Evolutionary conservation across 2,113 vertebrate species (phyloP).

Genomic region (Syngnathoides biaculeatus): DNA sequence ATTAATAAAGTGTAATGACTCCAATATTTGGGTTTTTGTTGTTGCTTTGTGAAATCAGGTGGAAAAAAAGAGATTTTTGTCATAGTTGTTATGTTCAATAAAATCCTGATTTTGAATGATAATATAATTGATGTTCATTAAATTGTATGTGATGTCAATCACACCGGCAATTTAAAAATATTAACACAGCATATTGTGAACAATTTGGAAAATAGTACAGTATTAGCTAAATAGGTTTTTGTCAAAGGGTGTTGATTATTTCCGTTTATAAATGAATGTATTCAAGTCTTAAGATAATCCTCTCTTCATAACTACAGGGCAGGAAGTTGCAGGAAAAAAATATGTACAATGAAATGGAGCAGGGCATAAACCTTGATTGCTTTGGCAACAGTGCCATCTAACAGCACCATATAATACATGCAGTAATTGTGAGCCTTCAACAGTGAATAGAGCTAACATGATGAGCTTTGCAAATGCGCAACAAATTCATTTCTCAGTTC

Average conservation of each 20-base stretch:
- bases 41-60: too few relatives aligned
- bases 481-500: not conserved
- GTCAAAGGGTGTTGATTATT: not conserved
- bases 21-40: too few relatives aligned
- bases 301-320: not conserved
- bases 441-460: not conserved
- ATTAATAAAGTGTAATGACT: too few relatives aligned
- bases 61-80: too few relatives aligned
- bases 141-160: not conserved
- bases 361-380: not conserved
- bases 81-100: too few relatives aligned
- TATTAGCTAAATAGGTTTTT: not conserved
- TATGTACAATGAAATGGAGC: not conserved
- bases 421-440: not conserved
- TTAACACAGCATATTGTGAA: not conserved
- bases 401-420: constrained; percentile 11
- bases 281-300: not conserved
- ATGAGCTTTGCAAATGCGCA: not conserved
- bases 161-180: not conserved
- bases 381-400: constrained; percentile 55
- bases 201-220: not conserved
- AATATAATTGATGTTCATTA: too few relatives aligned
- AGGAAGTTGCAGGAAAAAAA: not conserved
- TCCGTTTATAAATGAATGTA: not conserved
- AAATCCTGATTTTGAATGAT: too few relatives aligned